Evolutionary conservation across 2,888 invertebrate genomes (phyloP).

Genomic region (Troilus luridus): DNA sequence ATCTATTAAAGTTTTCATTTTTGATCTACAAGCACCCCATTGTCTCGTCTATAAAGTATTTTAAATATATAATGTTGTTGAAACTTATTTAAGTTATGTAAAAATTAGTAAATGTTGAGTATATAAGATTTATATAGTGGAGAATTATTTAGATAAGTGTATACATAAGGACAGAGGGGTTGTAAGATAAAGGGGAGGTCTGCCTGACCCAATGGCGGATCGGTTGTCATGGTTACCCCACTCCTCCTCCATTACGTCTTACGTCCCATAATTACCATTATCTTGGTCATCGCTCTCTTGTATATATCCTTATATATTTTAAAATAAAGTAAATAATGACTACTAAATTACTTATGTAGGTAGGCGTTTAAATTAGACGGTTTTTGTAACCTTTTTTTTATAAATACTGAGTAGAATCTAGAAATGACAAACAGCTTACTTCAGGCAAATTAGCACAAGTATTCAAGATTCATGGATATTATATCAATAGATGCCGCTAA

Average conservation of each 20-base stretch:
- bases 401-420: too few relatives aligned
- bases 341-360: not conserved
- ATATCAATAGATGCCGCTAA: too few relatives aligned
- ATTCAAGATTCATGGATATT: too few relatives aligned
- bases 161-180: not conserved
- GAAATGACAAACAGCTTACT: too few relatives aligned
- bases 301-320: not conserved
- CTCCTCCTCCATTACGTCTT: slow-evolving; percentile 45
- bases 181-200: slow-evolving; percentile 49
- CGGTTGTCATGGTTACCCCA: slow-evolving; percentile 45
- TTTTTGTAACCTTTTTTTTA: too few relatives aligned
- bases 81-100: not conserved
- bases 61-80: not conserved
- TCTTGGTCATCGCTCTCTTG: not conserved
- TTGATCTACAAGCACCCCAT: too few relatives aligned
- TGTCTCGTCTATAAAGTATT: not conserved
- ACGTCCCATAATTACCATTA: slow-evolving; percentile 39
- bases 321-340: not conserved
- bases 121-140: not conserved
- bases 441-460: too few relatives aligned
- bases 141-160: not conserved
- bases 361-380: not conserved
- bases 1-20: too few relatives aligned
- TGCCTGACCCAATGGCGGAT: slow-evolving; percentile 39
- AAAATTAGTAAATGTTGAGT: not conserved